Conservation (phyloP, 2,797 vertebrate genomes). For the Sebastes dallii region DNA sequence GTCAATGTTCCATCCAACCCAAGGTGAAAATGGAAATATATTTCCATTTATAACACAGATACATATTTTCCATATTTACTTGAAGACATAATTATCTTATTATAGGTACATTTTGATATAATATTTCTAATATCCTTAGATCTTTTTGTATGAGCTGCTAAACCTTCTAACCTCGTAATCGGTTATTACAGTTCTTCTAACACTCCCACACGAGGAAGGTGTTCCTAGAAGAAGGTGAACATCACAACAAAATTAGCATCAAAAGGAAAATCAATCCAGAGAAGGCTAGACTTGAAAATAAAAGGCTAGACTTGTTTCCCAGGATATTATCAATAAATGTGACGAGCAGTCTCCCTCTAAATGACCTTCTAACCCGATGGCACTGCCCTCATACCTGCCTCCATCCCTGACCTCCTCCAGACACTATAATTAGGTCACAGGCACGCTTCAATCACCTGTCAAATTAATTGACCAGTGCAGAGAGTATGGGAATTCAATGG, state of each 20-base stretch:
- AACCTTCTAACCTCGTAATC: constrained; percentile 23
- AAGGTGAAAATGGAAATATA: constrained; percentile 7
- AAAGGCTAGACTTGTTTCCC: background rate
- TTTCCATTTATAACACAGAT: constrained; percentile 1
- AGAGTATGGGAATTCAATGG: constrained; percentile 68
- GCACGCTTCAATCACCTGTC: constrained; percentile 49
- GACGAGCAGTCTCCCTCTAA: background rate
- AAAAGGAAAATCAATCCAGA: background rate
- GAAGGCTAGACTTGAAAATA: background rate
- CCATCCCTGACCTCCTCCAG: constrained; percentile 1
- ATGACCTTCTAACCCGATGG: constrained; percentile 16
- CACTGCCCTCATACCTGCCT: background rate
- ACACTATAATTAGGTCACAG: constrained; percentile 59
- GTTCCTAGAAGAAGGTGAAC: background rate
- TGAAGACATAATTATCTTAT: background rate
- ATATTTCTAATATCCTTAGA: constrained; percentile 7
- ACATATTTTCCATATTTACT: background rate
- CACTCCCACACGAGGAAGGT: background rate
- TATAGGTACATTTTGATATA: background rate
- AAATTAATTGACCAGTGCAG: constrained; percentile 50
- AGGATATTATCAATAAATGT: constrained; percentile 24
- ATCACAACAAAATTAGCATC: constrained; percentile 2
- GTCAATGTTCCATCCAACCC: background rate
- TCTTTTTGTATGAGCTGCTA: constrained; percentile 2
- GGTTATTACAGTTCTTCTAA: background rate